phyloP scores from a whole-genome alignment of 2,888 invertebrate species.

The Helicoverpa assulta region DNA sequence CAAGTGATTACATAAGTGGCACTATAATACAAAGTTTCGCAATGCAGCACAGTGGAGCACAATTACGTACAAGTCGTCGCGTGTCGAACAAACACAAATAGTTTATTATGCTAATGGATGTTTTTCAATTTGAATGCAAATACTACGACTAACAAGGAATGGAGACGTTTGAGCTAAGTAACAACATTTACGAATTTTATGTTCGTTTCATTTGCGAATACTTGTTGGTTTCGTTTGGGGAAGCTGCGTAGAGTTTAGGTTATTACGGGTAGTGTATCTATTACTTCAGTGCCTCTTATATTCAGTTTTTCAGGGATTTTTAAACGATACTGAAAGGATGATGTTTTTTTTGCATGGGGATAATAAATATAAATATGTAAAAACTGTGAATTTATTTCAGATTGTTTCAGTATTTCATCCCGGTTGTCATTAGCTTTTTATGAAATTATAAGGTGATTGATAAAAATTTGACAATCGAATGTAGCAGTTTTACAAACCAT shows the following conservation, averaged over 20 bases:
- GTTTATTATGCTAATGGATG: constrained; percentile 70
- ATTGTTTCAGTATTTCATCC: too few species aligned
- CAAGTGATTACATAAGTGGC: not conserved
- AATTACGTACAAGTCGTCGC: constrained; percentile 61
- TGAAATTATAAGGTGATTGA: too few species aligned
- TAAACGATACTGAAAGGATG: too few species aligned
- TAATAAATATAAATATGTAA: too few species aligned
- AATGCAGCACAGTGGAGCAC: constrained; percentile 57
- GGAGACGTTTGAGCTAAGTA: constrained; percentile 42
- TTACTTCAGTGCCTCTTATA: not conserved
- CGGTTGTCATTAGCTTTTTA: too few species aligned
- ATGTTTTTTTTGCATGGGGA: too few species aligned
- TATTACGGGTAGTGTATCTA: not conserved
- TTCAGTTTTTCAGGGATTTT: not conserved
- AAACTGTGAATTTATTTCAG: too few species aligned
- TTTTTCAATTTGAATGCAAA: constrained; percentile 76
- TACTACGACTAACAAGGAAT: constrained; percentile 50
- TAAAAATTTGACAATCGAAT: too few species aligned
- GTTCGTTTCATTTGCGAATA: constrained; percentile 9
- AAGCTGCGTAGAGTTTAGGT: not conserved
- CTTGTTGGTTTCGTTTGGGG: not conserved
- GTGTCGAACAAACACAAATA: constrained; percentile 65
- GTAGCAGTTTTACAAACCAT: not conserved
- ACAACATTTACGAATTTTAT: constrained; percentile 32
- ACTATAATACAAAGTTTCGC: constrained; percentile 40